Evolutionary conservation across 1,140 invertebrate genomes (phyloP).

Genomic region (Zelostemma sp.): DNA sequence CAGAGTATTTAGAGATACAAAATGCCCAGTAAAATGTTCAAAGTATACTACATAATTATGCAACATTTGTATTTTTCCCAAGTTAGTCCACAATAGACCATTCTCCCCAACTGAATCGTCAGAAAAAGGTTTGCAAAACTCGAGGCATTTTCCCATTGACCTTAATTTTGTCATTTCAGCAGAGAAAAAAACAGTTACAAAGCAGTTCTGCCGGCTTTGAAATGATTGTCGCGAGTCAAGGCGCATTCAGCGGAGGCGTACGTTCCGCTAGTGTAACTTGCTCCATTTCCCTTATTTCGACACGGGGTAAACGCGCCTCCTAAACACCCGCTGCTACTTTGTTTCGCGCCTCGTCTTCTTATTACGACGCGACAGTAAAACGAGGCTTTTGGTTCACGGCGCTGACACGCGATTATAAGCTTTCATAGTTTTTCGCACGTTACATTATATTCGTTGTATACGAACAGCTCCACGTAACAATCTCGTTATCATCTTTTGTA

Average conservation of each 20-base stretch:
- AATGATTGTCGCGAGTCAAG: constrained; percentile 7
- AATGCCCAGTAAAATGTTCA: no score
- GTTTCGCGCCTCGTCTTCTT: neutral
- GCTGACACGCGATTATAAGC: neutral
- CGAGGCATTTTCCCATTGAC: no score
- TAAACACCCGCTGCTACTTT: constrained; percentile 11
- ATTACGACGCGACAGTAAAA: constrained; percentile 3
- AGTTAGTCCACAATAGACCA: no score
- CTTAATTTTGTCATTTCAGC: no score
- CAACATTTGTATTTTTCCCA: no score
- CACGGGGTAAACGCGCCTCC: constrained; percentile 22
- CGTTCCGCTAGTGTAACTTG: constrained; percentile 31
- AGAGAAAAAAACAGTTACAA: no score
- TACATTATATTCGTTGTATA: neutral
- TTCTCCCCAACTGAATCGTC: no score
- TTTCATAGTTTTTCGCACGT: constrained; percentile 5
- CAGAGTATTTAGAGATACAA: no score
- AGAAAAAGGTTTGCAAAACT: no score
- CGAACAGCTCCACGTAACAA: neutral
- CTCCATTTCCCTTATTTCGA: constrained; percentile 40
- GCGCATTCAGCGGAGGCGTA: constrained; percentile 21
- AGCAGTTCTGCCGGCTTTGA: no score
- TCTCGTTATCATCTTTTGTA: constrained; percentile 2
- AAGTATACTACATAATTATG: no score
- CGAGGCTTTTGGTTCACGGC: constrained; percentile 8